A percentile compares a stretch with the other conserved stretches of the same genome.
These are phyloP conservation scores for Himantopus leucocephalus DNA, from an alignment of 2,113 vertebrate genomes.

Conservation along the genomic window DNA sequence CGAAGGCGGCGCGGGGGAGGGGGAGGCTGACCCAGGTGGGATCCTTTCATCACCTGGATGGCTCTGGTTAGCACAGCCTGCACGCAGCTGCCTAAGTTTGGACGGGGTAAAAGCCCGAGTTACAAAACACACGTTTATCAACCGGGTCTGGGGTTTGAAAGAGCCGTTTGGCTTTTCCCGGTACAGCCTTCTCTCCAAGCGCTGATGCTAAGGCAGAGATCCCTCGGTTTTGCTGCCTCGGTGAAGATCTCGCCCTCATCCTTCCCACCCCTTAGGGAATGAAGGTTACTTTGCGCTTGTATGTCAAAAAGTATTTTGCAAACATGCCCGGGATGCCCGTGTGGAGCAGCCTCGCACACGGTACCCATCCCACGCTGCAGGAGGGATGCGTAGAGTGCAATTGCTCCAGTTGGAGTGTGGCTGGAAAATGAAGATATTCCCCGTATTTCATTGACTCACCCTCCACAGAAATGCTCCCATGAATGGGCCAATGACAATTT, in stretches of 20 bases:
- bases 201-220: rapidly evolving
- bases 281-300: not conserved
- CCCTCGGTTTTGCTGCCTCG: not conserved
- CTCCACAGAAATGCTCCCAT: rapidly evolving
- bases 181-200: rapidly evolving
- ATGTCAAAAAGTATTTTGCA: not conserved
- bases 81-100: not conserved
- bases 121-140: rapidly evolving
- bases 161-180: not conserved
- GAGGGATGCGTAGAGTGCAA: rapidly evolving
- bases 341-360: rapidly evolving
- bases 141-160: no score
- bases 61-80: rapidly evolving
- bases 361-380: no score
- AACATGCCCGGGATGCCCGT: rapidly evolving
- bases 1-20: no score
- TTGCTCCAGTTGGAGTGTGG: not conserved
- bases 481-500: not conserved
- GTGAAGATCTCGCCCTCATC: not conserved
- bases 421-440: not conserved
- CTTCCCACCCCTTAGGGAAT: not conserved
- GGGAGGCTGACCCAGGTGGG: not conserved
- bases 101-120: no score
- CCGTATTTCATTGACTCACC: not conserved
- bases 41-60: rapidly evolving